phyloP scores from a whole-genome alignment of 2,113 vertebrate genomes.

The Hippopotamus amphibius region DNA sequence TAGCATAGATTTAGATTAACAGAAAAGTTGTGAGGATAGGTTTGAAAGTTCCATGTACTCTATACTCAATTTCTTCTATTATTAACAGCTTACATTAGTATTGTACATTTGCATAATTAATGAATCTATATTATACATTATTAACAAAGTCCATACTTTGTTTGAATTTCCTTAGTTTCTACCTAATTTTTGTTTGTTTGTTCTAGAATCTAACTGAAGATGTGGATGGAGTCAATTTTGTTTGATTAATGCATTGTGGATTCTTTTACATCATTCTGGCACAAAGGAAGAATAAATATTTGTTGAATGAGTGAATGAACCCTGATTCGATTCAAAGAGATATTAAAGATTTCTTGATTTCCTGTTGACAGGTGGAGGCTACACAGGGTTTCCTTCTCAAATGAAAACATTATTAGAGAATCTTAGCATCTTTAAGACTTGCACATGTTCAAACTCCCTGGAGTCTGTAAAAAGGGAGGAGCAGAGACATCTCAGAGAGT shows the following conservation, averaged over 20 bases:
- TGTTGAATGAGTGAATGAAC: slow-evolving; percentile 62
- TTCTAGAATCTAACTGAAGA: not conserved
- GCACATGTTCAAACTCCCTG: not conserved
- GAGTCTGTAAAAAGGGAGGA: not conserved
- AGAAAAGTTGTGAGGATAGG: slow-evolving; percentile 17
- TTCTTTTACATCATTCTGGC: slow-evolving; percentile 55
- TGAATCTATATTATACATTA: not conserved
- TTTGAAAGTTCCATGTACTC: not conserved
- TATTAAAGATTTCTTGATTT: slow-evolving; percentile 40
- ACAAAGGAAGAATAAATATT: slow-evolving; percentile 54
- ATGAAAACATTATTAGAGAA: not conserved
- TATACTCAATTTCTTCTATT: not conserved
- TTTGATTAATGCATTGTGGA: slow-evolving; percentile 42
- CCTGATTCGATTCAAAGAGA: slow-evolving; percentile 42
- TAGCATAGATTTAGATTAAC: slow-evolving; percentile 22
- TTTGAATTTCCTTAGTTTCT: slow-evolving; percentile 16
- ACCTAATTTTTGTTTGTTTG: not conserved
- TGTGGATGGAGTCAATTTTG: slow-evolving; percentile 34
- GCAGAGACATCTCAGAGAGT: not conserved
- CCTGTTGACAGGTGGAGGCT: not conserved
- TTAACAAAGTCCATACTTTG: not conserved
- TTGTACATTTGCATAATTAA: not conserved
- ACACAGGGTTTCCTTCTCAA: not conserved
- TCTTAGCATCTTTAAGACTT: not conserved
- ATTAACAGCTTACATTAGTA: not conserved